These are phyloP conservation scores for Ceratosolen solmsi DNA, from an alignment of 1,140 invertebrate species.

Conservation along the genomic window DNA sequence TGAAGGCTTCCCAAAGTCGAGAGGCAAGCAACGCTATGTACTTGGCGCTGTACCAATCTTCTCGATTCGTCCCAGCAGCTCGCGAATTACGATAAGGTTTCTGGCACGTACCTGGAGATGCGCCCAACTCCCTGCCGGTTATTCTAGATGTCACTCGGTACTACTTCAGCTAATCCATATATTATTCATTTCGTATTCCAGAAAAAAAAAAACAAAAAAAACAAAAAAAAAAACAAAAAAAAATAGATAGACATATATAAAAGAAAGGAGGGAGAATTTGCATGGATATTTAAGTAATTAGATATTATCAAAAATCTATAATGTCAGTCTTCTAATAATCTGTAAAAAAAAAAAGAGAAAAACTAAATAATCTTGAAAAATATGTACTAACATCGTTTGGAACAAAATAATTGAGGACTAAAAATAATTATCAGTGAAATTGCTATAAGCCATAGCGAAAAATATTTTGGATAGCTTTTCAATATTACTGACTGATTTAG, in stretches of 20 bases:
- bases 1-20: constrained; percentile 27
- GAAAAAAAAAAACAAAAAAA: background rate
- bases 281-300: too few species aligned
- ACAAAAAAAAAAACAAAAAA: background rate
- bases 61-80: constrained; percentile 53
- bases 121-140: constrained; percentile 62
- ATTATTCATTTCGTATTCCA: background rate
- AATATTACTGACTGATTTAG: too few species aligned
- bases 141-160: constrained; percentile 64
- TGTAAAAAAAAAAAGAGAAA: too few species aligned
- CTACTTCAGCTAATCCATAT: constrained; percentile 56
- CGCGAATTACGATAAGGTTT: constrained; percentile 67
- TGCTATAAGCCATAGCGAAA: too few species aligned
- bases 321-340: too few species aligned
- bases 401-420: too few species aligned
- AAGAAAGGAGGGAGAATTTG: too few species aligned
- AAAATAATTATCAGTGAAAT: too few species aligned
- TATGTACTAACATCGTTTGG: too few species aligned
- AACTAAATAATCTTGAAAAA: too few species aligned
- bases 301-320: too few species aligned
- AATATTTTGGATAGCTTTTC: too few species aligned
- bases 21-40: constrained; percentile 51
- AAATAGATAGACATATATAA: background rate
- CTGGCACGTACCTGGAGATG: constrained; percentile 57
- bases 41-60: constrained; percentile 68